These are phyloP conservation scores for Camelus bactrianus DNA, from an alignment of 2,113 vertebrate genomes.

Conservation along the genomic window DNA sequence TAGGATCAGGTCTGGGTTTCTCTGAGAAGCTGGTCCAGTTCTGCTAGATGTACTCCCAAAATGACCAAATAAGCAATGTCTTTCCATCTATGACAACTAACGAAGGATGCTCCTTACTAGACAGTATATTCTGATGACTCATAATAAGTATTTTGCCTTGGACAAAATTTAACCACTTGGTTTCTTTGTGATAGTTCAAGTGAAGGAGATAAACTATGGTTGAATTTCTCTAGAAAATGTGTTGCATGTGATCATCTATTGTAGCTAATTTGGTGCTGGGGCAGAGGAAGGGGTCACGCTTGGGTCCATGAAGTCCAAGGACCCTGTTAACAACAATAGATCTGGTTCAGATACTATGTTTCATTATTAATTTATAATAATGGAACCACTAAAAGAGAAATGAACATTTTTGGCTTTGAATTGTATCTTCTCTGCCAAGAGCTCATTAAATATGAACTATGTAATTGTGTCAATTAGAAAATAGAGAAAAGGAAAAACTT, in stretches of 20 bases:
- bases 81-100: neutral
- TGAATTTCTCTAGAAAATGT: neutral
- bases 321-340: neutral
- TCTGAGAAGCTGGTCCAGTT: neutral
- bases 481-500: neutral
- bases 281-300: neutral
- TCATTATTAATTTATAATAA: neutral
- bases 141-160: neutral
- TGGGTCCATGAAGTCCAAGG: neutral
- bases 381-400: neutral
- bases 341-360: neutral
- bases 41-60: neutral
- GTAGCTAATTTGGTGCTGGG: neutral
- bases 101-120: neutral
- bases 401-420: neutral
- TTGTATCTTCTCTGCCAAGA: neutral
- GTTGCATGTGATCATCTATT: neutral
- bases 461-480: neutral
- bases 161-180: neutral
- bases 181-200: neutral
- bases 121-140: too few relatives aligned
- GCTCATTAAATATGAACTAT: slow-evolving; percentile 13
- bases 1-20: neutral
- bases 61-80: neutral
- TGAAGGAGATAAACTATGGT: neutral